Conservation (phyloP, 2,888 invertebrate genomes). For the Cremastobaeus sp. region DNA sequence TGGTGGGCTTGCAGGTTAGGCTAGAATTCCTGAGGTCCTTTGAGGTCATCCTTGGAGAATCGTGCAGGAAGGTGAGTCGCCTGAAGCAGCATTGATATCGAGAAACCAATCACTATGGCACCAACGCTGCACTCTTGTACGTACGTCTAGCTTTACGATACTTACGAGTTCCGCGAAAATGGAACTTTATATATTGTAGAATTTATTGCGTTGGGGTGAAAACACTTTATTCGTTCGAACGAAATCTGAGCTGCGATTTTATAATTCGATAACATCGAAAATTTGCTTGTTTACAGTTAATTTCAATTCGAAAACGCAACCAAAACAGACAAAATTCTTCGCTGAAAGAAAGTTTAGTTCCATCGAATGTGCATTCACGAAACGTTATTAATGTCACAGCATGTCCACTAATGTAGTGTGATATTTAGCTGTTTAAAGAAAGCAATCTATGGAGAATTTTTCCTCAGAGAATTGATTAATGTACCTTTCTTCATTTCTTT, state of each 20-base stretch:
- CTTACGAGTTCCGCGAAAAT: constrained; percentile 54
- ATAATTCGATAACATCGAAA: constrained; percentile 31
- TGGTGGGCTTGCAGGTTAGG: constrained; percentile 73
- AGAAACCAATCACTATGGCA: constrained; percentile 73
- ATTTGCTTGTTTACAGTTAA: constrained; percentile 11
- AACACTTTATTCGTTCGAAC: constrained; percentile 14
- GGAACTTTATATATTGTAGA: constrained; percentile 41
- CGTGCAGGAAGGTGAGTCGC: constrained; percentile 74
- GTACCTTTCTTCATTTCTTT: constrained; percentile 53
- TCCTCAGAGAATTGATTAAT: constrained; percentile 62
- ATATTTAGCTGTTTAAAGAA: constrained; percentile 40
- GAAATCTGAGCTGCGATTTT: constrained; percentile 35
- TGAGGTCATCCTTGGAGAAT: constrained; percentile 74
- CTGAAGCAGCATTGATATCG: constrained; percentile 76
- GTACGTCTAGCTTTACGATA: constrained; percentile 45
- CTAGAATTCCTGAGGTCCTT: constrained; percentile 74
- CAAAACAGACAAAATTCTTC: not conserved
- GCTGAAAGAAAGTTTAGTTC: not conserved
- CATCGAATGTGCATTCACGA: constrained; percentile 1
- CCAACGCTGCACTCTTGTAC: constrained; percentile 56
- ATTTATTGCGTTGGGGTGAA: constrained; percentile 34
- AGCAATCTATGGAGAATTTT: constrained; percentile 46
- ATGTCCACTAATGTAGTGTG: constrained; percentile 39
- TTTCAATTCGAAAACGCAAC: not conserved
- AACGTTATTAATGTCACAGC: constrained; percentile 55